Base-by-base conservation (phyloP, 2,888 invertebrate species). In the Apotomis betuletana region DNA sequence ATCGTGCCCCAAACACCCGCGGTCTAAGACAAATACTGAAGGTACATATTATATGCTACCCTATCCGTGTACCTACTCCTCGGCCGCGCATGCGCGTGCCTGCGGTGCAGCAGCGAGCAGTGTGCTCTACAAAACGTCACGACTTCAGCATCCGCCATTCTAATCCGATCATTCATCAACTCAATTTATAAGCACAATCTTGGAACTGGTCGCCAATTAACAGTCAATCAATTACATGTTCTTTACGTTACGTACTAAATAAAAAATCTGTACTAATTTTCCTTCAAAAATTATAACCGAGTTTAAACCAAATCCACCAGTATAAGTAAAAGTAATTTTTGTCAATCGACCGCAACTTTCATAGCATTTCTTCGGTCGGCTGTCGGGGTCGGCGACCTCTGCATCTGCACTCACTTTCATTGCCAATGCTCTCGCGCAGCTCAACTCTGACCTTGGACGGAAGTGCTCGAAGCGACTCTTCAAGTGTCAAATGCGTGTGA, bases 141-240 rank as follows among this genome's bases (percentile, higher is more conserved):
- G 63, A 63, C 38, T 38, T 52, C 13, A 49, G 54, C 44, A 64
- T 67, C 58, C 59, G 67, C 67, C 67, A 49, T 15, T 67, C 67
- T 67, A 67, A 9, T 5, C 55, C 57, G 46, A 57, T 52, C 41
- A 13, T 52, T 59, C 27, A 52, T 51, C 38, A 5, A 10, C 41
- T 41, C 15, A 13, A 57, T 62, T 9, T 15, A 57, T 62, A 55
- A 38, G 0, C 57, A 62, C 49, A 10, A 9, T 60, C 36, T 46
- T 38, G 36, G 15, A 51, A n/a, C 62, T 58, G 8, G 57, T 12
- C 10, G 41, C 3, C 52, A 41, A 27, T 52, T 61, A 9, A 36
- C 36, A 38, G 4, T 63, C 36, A n/a, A 63, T 63, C 0, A 41
- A 15, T 52, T 15, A 27, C 2, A 27, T 27, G 27, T 1, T 27